Evolutionary conservation across 2,113 vertebrate genomes (phyloP), one percentile per base, ranked within the genome.

Genomic region (Procavia capensis): DNA sequence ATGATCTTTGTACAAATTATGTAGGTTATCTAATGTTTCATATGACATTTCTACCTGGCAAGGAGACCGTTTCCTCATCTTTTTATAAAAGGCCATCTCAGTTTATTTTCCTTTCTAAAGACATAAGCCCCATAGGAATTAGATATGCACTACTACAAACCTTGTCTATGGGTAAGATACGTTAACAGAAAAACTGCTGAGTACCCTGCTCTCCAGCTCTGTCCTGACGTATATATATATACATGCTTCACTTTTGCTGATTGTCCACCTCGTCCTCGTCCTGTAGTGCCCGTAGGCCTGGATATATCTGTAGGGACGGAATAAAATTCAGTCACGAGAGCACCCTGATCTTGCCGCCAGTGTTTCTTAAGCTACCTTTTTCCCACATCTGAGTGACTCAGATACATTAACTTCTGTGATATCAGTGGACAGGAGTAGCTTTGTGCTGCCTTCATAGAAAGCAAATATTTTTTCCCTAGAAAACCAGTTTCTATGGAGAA

Each of bases 81-180:
- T 92, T 89, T 20, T 39, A 88, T 79, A 31, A 92, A 31, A 92
- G 14, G 76, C 83, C 27, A 31, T 61, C 36, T 95, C 59, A 39
- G 29, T 87, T 92, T 83, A 20, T 90, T 91, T 92, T 70, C 70
- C 11, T 92, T 84, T 88, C 29, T 85, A 80, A 91, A 93, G 45
- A 64, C 17, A 2, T 68, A 74, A 45, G 66, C 43, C 75, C 29
- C 2, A 6, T 74, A 3, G 68, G 59, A 81, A 4, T 75, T 79
- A 85, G 39, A 59, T 80, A 86, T 64, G 4, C 5, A 61, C 27
- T 43, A 27, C 47, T 64, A 0, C 16, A 43, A 45, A 34, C 17
- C 39, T 82, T 85, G 43, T 8, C n/a, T 68, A 16, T 47, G 36
- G 0, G 39, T 83, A 0, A 57, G 72, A 78, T 43, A 11, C 16